Conservation (phyloP, 2,888 invertebrate genomes). For the Amorpha juglandis region DNA sequence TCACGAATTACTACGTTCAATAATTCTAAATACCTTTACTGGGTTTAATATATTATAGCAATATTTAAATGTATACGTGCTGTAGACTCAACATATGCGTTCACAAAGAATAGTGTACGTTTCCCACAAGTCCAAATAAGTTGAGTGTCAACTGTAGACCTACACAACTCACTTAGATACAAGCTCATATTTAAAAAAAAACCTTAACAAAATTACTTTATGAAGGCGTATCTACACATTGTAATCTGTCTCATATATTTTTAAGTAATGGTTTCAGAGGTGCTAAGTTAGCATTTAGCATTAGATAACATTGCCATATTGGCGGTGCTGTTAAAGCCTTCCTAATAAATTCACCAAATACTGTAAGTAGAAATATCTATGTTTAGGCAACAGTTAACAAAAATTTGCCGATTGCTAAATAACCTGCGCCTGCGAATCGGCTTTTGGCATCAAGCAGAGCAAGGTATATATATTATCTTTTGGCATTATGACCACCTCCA, state of each 20-base stretch:
- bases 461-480: no score
- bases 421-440: no score
- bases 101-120: background rate
- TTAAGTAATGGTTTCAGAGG: no score
- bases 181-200: no score
- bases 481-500: no score
- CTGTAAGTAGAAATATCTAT: background rate
- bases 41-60: no score
- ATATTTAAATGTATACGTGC: no score
- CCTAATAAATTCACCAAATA: constrained; percentile 4
- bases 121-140: background rate
- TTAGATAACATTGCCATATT: background rate
- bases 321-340: background rate
- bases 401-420: background rate
- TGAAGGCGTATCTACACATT: background rate
- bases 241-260: background rate
- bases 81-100: no score
- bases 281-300: background rate
- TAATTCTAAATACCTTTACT: no score
- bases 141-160: background rate
- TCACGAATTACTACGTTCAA: background rate
- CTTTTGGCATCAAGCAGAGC: no score
- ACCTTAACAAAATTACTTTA: no score
- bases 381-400: background rate
- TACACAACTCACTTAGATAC: no score